Conservation (phyloP, 2,888 invertebrate genomes). For the Mesoligia furuncula region DNA sequence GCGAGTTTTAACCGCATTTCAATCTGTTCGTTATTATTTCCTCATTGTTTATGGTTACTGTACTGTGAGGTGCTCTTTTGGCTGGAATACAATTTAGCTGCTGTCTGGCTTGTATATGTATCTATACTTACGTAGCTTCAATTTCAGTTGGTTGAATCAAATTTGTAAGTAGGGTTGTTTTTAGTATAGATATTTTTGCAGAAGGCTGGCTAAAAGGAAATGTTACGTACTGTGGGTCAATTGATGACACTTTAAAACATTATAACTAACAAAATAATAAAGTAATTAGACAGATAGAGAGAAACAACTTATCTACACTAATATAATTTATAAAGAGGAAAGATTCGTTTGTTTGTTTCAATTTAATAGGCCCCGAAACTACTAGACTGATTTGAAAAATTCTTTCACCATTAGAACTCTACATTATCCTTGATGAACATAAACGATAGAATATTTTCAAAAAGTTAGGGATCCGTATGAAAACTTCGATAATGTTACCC, state of each 20-base stretch:
- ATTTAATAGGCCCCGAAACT: too few species aligned
- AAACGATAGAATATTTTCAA: too few species aligned
- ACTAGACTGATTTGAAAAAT: too few species aligned
- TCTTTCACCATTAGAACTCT: too few species aligned
- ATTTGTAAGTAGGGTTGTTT: not conserved
- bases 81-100: slow-evolving; percentile 47
- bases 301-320: too few species aligned
- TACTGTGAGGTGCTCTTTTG: slow-evolving; percentile 59
- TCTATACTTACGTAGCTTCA: not conserved
- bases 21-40: slow-evolving; percentile 83
- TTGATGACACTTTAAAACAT: not conserved
- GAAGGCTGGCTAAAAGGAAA: not conserved
- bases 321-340: too few species aligned
- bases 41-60: slow-evolving; percentile 75
- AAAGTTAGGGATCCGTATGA: too few species aligned
- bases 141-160: not conserved
- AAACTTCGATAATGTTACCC: too few species aligned
- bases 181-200: not conserved
- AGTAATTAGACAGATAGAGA: not conserved
- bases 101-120: slow-evolving; percentile 17
- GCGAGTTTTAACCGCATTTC: slow-evolving; percentile 84
- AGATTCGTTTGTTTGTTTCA: too few species aligned
- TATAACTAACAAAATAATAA: not conserved
- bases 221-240: too few species aligned
- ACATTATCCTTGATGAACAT: too few species aligned